Evolutionary conservation across 2,113 vertebrate genomes (phyloP), one percentile per base, ranked within the genome.

Genomic region (Nothoprocta perdicaria): DNA sequence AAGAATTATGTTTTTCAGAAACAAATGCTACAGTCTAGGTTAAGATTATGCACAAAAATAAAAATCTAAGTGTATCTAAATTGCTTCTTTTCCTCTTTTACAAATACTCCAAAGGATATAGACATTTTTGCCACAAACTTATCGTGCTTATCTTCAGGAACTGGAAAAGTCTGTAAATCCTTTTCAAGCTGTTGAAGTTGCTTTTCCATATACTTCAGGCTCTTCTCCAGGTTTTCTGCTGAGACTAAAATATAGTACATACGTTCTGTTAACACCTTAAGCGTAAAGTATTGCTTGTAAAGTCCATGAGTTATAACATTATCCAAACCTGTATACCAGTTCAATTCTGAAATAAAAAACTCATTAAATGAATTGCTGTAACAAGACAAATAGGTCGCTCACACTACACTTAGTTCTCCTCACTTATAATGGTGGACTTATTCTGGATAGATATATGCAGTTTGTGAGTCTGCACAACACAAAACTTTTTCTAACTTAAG

Each of bases 161-260:
- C 98, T 84, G 98, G 98, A 97, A 99, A 99, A 95, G 98, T 99
- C 97, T 99, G 97, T 97, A 99, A 98, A 98, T 99, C 98, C 96
- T 97, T 99, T 97, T 99, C 99, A 98, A 99, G 98, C 97, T 99
- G 99, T 91, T 98, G 97, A 97, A 99, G 98, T 97, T 99, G 99
- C 93, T 93, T 97, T 96, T 99, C 98, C 99, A 99, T 99, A 98
- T 99, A 99, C 96, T 98, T 98, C 88, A 99, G 97, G 97, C 97
- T 99, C 97, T 99, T 99, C 97, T 99, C 99, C 98, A 99, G 97
- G 97, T 98, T 99, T 98, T 99, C 99, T 95, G 98, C 98, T 95
- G 99, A 99, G 84, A 99, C 99, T 99, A 93, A 96, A 97, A 96
- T 50, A 97, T 24, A 97, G 89, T 88, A 95, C 65, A 96, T 94